A percentile compares a stretch with the other conserved stretches of the same genome.
Evolutionary conservation across 2,888 invertebrate genomes (phyloP).

Genomic region (Drosophila infuscata): DNA sequence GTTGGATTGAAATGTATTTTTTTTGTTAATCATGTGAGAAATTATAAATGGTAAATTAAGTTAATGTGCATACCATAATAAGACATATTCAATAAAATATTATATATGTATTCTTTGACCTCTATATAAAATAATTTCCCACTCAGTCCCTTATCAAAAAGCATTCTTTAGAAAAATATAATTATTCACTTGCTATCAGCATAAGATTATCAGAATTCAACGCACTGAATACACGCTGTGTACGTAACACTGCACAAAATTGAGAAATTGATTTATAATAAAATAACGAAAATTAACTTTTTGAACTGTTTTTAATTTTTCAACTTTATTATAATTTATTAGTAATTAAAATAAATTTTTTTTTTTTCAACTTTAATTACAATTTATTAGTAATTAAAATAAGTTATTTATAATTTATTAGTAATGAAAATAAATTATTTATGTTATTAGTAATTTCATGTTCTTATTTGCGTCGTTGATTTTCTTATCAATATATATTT

Average conservation of each 20-base stretch:
- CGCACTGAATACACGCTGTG: no score
- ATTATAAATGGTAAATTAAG: background rate
- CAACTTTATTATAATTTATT: no score
- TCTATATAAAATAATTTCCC: background rate
- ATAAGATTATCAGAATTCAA: background rate
- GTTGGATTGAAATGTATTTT: background rate
- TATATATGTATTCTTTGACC: no score
- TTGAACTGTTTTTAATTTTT: background rate
- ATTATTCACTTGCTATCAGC: background rate
- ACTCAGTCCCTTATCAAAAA: background rate
- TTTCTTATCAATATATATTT: background rate
- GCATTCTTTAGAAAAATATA: background rate
- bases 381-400: no score
- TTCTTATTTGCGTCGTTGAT: background rate
- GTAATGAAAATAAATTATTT: no score
- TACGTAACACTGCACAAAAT: no score
- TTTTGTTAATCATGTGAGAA: background rate
- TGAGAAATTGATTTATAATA: background rate
- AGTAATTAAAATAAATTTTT: no score
- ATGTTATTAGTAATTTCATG: background rate
- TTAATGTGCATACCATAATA: background rate
- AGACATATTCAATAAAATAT: background rate
- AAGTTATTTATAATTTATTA: no score
- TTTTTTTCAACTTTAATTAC: background rate
- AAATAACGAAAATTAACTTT: background rate